phyloP scores from a whole-genome alignment of 2,113 vertebrate species.

The Cygnus buccinator region DNA sequence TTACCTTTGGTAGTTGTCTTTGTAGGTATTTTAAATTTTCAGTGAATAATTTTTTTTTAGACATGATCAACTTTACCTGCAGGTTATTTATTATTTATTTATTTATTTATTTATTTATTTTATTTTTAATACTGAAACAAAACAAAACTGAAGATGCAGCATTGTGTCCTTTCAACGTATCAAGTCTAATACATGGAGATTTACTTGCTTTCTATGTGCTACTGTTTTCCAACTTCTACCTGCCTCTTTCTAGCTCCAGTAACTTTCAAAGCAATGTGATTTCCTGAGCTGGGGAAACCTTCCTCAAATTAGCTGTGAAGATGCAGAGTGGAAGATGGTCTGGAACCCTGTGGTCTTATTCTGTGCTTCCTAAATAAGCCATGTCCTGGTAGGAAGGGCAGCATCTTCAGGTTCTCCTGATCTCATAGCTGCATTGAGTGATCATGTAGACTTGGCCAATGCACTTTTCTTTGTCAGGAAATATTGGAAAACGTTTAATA shows the following conservation, averaged over 20 bases:
- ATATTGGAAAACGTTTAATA: neutral
- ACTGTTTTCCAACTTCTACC: neutral
- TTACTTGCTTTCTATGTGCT: neutral
- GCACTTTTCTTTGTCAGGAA: neutral
- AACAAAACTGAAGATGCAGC: neutral
- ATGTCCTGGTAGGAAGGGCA: neutral
- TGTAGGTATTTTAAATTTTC: neutral
- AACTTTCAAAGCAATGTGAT: neutral
- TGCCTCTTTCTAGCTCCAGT: neutral
- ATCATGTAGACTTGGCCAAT: neutral
- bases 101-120: neutral
- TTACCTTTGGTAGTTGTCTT: neutral
- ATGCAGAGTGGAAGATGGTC: neutral
- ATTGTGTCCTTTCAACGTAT: neutral
- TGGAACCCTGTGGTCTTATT: neutral
- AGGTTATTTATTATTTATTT: neutral
- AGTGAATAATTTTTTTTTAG: rapidly evolving
- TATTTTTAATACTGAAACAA: neutral
- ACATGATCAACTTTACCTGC: neutral
- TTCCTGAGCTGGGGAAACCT: neutral
- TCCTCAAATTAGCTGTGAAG: neutral
- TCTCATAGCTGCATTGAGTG: neutral
- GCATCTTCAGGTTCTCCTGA: neutral
- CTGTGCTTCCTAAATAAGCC: neutral
- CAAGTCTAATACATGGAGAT: neutral